Evolutionary conservation across 1,140 invertebrate genomes (phyloP), one percentile per base, ranked within the genome.

Genomic region (Trichomalopsis sarcophagae): DNA sequence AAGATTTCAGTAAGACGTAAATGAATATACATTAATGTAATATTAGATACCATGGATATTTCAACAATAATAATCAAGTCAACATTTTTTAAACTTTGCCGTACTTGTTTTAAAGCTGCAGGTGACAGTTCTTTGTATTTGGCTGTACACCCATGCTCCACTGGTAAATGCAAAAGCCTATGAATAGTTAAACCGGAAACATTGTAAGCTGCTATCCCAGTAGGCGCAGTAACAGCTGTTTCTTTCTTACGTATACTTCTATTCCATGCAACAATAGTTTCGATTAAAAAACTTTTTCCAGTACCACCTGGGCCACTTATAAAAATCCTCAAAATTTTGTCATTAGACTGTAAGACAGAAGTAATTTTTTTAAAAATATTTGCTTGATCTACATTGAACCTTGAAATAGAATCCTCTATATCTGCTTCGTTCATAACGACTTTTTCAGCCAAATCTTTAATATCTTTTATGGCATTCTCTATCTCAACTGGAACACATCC

Each of bases 11-110:
- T 84, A 75, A 89, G 76, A 79, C 89, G 68, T 50, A 89, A 85
- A 84, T 89, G 78, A 66, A 89, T 89, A 62, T 89, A 90, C 81
- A 88, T 84, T 76, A 90, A 86, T 14, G 81, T 87, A 13, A 91
- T 30, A 83, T 90, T 91, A 68, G 90, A 91, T 82, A 91, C 86
- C 91, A 91, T 91, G n/a, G 89, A 90, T 73, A 91, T 85, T 87
- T 91, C 89, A 83, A 90, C 89, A 47, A 91, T 90, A 44, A 90
- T 90, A 62, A 91, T 88, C 74, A 90, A 85, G 76, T 80, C 86
- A 74, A 90, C 87, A 83, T 91, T 87, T 85, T 87, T 47, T n/a
- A 90, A 76, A 40, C 86, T 75, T 68, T 87, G 83, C 68, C 89
- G 50, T n/a, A 90, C 40, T 73, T 80, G 68, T 88, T 90, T 89